phyloP scores from a whole-genome alignment of 1,140 invertebrate genomes.

The Lucilia cuprina region DNA sequence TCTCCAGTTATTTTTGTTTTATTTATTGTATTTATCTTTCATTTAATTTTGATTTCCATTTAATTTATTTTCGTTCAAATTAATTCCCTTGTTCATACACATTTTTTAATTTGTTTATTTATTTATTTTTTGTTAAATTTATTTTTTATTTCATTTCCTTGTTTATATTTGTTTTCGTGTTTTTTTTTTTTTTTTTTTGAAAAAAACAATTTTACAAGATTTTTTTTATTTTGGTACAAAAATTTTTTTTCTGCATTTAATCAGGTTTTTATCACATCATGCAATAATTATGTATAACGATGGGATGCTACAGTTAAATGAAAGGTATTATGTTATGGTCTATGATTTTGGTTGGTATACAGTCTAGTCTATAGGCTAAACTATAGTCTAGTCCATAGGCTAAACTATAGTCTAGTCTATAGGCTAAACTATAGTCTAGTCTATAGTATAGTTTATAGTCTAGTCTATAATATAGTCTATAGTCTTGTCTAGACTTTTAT shows the following conservation, averaged over 20 bases:
- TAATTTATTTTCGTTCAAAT: background rate
- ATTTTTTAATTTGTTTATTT: background rate
- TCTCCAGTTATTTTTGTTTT: background rate
- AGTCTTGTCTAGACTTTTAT: too few species aligned
- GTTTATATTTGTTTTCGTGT: background rate
- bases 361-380: too few species aligned
- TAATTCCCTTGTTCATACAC: background rate
- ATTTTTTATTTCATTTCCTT: background rate
- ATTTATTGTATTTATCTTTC: background rate
- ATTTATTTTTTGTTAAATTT: background rate
- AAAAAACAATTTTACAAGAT: background rate
- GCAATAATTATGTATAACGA: background rate
- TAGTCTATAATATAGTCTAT: too few species aligned
- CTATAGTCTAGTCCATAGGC: too few species aligned
- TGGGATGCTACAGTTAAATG: background rate
- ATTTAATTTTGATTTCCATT: background rate
- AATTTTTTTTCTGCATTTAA: background rate
- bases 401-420: too few species aligned
- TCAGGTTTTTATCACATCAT: conserved; percentile 4
- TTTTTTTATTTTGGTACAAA: background rate
- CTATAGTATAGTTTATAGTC: too few species aligned
- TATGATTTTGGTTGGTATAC: too few species aligned
- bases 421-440: too few species aligned
- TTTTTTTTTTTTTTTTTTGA: background rate
- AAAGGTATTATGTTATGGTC: too few species aligned